Evolutionary conservation across 2,888 invertebrate genomes (phyloP).

Genomic region (Chesias legatella): DNA sequence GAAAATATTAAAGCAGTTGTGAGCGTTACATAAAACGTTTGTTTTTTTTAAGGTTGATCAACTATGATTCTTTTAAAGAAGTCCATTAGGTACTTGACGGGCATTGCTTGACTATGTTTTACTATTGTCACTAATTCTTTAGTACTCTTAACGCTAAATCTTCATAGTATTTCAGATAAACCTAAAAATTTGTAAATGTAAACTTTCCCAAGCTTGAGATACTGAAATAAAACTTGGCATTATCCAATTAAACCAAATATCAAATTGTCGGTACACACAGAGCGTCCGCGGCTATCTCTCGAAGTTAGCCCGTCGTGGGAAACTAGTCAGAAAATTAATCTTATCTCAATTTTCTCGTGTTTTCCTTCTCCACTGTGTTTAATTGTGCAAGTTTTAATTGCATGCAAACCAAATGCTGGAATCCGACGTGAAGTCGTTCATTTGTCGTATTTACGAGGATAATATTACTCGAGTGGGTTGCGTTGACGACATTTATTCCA

Average conservation of each 20-base stretch:
- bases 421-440: conserved; percentile 43
- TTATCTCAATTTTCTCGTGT: conserved; percentile 70
- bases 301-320: conserved; percentile 46
- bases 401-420: conserved; percentile 60
- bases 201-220: conserved; percentile 2
- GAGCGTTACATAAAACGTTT: no score
- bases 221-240: conserved; percentile 21
- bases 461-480: conserved; percentile 39
- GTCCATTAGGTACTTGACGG: no score
- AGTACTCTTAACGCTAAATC: no score
- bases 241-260: conserved; percentile 35
- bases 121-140: no score
- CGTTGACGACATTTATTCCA: conserved; percentile 17
- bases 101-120: no score
- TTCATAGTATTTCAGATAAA: no score
- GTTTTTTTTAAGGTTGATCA: no score
- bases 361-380: conserved; percentile 64
- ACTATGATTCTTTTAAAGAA: no score
- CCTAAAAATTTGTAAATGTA: no score
- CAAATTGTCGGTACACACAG: conserved; percentile 34
- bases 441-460: conserved; percentile 44
- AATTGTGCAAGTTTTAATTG: conserved; percentile 74
- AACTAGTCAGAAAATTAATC: conserved; percentile 71
- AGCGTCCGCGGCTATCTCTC: conserved; percentile 43
- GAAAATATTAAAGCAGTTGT: no score